These are phyloP conservation scores for Theonella swinhoei DNA, from an alignment of 37 sponge, comb jelly and placozoan genomes.

Conservation along the genomic window DNA sequence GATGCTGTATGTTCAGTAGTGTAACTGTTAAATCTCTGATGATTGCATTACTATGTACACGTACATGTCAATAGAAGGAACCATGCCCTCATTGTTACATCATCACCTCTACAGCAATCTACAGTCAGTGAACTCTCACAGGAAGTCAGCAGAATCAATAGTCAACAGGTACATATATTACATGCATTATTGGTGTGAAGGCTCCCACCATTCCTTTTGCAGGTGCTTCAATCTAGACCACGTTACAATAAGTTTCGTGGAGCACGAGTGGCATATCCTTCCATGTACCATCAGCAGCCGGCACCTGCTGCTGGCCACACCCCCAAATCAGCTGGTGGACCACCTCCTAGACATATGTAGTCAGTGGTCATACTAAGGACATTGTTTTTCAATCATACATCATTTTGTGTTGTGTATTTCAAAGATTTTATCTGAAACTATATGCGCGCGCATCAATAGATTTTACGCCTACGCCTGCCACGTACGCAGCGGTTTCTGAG, in stretches of 20 bases:
- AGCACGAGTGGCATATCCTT: not conserved
- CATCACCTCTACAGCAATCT: constrained; percentile 20
- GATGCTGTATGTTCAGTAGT: constrained; percentile 36
- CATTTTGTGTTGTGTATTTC: too few species aligned
- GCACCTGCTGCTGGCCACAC: too few species aligned
- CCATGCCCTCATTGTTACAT: too few species aligned
- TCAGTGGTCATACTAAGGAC: too few species aligned
- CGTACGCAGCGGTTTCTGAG: too few species aligned
- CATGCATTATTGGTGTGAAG: not conserved
- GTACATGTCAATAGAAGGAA: too few species aligned
- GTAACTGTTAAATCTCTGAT: not conserved
- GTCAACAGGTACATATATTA: not conserved
- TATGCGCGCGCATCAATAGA: too few species aligned
- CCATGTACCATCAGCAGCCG: not conserved
- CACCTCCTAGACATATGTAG: not conserved
- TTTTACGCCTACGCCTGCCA: too few species aligned
- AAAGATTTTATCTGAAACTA: too few species aligned
- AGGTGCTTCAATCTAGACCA: not conserved
- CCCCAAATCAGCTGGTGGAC: too few species aligned
- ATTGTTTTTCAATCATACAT: too few species aligned
- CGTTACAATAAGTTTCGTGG: constrained; percentile 9
- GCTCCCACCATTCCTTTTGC: not conserved
- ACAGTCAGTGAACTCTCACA: constrained; percentile 52
- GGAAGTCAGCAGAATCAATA: constrained; percentile 61
- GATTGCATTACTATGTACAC: too few species aligned